phyloP scores from a whole-genome alignment of 2,113 vertebrate genomes.

The Polyodon spathula region DNA sequence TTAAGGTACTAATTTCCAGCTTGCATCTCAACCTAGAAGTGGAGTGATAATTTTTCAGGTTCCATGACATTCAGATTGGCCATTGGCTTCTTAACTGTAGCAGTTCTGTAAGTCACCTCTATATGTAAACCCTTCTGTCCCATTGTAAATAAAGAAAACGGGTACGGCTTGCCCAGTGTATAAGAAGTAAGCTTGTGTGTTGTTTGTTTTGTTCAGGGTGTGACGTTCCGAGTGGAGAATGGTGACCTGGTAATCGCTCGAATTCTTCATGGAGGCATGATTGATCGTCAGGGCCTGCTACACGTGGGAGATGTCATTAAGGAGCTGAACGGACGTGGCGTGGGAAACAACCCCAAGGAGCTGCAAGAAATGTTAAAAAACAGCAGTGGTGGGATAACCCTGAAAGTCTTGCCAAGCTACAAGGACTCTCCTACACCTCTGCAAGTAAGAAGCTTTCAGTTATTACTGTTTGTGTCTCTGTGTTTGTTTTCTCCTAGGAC shows the following conservation, averaged over 20 bases:
- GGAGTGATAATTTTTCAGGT: too few species aligned
- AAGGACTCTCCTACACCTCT: constrained; percentile 70
- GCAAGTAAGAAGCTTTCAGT: constrained; percentile 63
- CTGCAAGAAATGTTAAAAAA: constrained; percentile 84
- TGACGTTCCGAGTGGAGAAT: constrained; percentile 86
- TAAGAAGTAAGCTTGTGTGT: constrained; percentile 2
- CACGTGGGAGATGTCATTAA: constrained; percentile 89
- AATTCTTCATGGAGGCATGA: constrained; percentile 91
- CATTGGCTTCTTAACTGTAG: too few species aligned
- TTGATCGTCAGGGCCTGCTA: constrained; percentile 91
- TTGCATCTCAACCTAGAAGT: too few species aligned
- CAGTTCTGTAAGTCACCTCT: too few species aligned
- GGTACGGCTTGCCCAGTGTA: neutral
- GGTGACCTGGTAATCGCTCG: constrained; percentile 88
- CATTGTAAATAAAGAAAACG: too few species aligned
- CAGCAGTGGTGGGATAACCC: constrained; percentile 81
- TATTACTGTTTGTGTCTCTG: neutral
- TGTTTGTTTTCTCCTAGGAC: too few species aligned
- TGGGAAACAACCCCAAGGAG: constrained; percentile 76
- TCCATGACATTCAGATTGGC: too few species aligned
- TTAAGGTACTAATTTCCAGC: too few species aligned
- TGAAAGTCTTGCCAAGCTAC: constrained; percentile 94
- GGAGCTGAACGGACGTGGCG: constrained; percentile 84
- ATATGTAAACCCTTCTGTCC: too few species aligned
- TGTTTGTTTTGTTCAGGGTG: constrained; percentile 62